Evolutionary conservation across 2,113 vertebrate species (phyloP).

Genomic region (Tupaia tana): DNA sequence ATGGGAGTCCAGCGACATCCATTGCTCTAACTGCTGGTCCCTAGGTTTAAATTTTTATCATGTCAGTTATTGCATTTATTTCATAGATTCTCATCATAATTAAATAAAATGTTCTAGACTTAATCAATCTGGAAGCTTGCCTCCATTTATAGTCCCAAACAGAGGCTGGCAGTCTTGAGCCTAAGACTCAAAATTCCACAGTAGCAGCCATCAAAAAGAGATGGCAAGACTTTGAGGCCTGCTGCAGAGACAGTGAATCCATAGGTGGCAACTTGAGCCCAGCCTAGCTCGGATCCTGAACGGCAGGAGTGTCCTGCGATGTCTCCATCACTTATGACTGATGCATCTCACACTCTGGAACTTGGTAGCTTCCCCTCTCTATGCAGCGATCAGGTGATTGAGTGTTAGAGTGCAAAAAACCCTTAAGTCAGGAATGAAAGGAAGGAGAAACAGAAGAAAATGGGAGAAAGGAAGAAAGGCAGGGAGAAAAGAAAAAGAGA

Average conservation of each 20-base stretch:
- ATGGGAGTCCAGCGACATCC: no score
- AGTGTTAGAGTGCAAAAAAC: background rate
- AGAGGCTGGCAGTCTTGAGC: background rate
- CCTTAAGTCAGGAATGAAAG: background rate
- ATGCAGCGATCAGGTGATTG: background rate
- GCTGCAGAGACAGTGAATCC: background rate
- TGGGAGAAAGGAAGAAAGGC: accelerated
- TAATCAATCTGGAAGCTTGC: background rate
- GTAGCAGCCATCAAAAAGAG: background rate
- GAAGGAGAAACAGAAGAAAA: accelerated
- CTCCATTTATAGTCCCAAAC: background rate
- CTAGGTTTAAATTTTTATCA: background rate
- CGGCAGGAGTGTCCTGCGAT: background rate
- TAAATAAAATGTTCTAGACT: background rate
- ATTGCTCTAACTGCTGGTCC: no score
- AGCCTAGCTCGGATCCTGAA: background rate
- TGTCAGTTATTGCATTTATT: background rate
- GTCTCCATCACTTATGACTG: background rate
- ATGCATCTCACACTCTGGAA: background rate
- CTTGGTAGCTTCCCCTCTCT: background rate
- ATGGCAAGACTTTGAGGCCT: background rate
- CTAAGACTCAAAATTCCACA: background rate
- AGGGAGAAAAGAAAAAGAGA: background rate
- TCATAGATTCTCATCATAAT: background rate
- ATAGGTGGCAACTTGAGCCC: background rate